Evolutionary conservation across 37 sponge, comb jelly and placozoan species (phyloP).

Genomic region (Beroe forskalii): DNA sequence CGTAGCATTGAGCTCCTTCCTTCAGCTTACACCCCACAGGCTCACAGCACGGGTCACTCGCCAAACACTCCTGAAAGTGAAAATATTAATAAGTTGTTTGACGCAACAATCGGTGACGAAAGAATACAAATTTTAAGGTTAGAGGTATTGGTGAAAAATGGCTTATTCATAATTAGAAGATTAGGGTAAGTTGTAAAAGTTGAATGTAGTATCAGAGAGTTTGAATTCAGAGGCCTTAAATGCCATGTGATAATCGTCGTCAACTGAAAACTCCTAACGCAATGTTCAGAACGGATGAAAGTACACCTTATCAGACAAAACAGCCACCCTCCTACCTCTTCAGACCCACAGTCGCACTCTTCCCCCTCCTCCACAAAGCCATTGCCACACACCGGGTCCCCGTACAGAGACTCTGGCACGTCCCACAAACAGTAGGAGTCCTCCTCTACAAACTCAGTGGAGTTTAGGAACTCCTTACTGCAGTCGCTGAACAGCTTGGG

Average conservation of each 20-base stretch:
- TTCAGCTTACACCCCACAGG: slow-evolving; percentile 66
- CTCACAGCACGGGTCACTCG: slow-evolving; percentile 68
- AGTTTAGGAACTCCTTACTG: neutral
- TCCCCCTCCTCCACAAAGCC: slow-evolving; percentile 71
- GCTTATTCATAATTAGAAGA: no score
- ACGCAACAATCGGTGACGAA: no score
- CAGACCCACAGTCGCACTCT: slow-evolving; percentile 70
- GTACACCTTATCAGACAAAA: no score
- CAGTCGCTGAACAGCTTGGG: slow-evolving; percentile 7
- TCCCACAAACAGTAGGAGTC: neutral
- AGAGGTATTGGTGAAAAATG: no score
- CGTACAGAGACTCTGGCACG: slow-evolving; percentile 33
- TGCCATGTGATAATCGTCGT: no score
- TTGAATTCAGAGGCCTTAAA: no score
- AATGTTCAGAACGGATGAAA: no score
- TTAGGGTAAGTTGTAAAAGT: neutral
- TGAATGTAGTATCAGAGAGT: no score
- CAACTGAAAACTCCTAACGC: no score
- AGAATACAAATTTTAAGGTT: no score
- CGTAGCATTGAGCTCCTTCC: slow-evolving; percentile 57
- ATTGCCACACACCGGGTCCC: slow-evolving; percentile 70
- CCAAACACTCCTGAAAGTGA: slow-evolving; percentile 58
- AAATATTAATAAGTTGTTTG: neutral
- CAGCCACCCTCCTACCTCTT: slow-evolving; percentile 52
- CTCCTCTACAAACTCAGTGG: neutral